These are phyloP conservation scores for Spisula subtruncata DNA, from an alignment of 2,888 invertebrate genomes.

Conservation along the genomic window DNA sequence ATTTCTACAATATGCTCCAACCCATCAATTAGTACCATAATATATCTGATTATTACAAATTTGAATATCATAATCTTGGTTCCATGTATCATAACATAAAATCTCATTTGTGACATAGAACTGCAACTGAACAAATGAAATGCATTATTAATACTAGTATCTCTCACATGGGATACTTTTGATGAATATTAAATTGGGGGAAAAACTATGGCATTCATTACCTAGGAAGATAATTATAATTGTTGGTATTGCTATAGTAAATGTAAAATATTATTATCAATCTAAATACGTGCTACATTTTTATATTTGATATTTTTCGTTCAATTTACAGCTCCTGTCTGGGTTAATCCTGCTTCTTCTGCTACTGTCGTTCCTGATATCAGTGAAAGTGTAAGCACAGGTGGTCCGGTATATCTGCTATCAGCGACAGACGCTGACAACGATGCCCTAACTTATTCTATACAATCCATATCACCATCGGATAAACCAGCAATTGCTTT, in stretches of 20 bases:
- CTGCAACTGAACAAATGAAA: too few relatives aligned
- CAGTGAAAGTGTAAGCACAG: neutral
- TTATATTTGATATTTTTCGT: neutral
- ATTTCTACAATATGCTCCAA: too few relatives aligned
- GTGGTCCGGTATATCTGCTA: neutral
- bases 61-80: too few relatives aligned
- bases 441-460: conserved; percentile 25
- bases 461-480: conserved; percentile 31
- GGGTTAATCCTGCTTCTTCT: neutral
- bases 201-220: too few relatives aligned
- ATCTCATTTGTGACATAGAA: too few relatives aligned
- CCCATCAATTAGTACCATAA: too few relatives aligned
- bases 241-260: neutral
- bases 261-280: too few relatives aligned
- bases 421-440: conserved; percentile 40
- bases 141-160: too few relatives aligned
- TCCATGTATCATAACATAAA: too few relatives aligned
- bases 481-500: conserved; percentile 14
- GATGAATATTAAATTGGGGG: too few relatives aligned
- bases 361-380: neutral
- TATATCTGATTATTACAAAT: too few relatives aligned
- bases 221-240: neutral
- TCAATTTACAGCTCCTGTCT: neutral
- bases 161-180: too few relatives aligned
- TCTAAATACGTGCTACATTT: neutral